Evolutionary conservation across 2,113 vertebrate species (phyloP), one percentile per base, ranked within the genome.

Genomic region (Peucedramus taeniatus): DNA sequence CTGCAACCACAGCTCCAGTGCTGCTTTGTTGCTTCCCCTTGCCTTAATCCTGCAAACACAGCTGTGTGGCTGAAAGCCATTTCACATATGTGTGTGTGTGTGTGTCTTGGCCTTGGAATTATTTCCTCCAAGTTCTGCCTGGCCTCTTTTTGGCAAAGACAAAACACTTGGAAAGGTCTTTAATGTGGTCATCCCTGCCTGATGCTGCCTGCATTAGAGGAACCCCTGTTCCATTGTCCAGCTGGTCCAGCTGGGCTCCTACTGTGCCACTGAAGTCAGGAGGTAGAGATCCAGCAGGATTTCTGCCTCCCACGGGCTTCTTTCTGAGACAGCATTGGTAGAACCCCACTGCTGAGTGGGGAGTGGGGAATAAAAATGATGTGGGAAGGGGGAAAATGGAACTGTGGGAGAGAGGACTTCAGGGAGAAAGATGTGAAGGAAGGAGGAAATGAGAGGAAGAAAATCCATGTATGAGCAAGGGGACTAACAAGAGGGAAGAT

Each of bases 21-120:
- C 53, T 80, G 66, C 61, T 51, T 14, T 63, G 6, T 69, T 83
- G 13, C 26, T 83, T 90, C n/a, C 37, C 28, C 59, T 86, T 80
- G 35, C 51, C 47, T 84, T 63, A 65, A 44, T 13, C 35, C 69
- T 83, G 44, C 63, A 61, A 54, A 59, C 54, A 33, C 45, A 57
- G 18, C 11, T 30, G 6, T 42, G 45, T 24, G 57, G 30, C 51
- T 64, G 63, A 71, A 57, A 27, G 13, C 18, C 2, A 1, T 69
- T 83, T 51, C 3, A 28, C 6, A 1, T 22, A 1, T 31, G 5
- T 35, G 10, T 28, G 0, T 33, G 0, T 33, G 10, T 39, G 78
- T 56, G 33, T 19, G 3, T 51, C 22, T 72, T 79, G 37, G 44
- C 26, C 37, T 63, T 66, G 40, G 61, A 60, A 27, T 68, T 68